Base-by-base conservation (phyloP, 1,140 invertebrate species). In the Magallana angulata region DNA sequence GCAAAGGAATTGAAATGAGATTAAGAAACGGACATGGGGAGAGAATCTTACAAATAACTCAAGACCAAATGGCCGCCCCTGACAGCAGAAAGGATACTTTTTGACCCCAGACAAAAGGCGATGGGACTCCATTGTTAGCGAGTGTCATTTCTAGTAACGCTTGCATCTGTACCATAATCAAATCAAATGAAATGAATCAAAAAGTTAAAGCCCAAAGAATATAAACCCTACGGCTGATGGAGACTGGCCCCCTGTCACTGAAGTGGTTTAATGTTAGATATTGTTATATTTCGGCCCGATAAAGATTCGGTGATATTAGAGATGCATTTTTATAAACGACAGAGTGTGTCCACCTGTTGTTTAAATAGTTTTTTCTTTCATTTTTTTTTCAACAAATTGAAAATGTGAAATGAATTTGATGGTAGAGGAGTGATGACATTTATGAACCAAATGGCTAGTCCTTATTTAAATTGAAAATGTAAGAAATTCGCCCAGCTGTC, bases 1-100 rank as follows among this genome's bases (percentile, higher is more conserved):
- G 81, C 48, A n/a, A 57, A 82, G 81, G 57, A 82, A 82, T 82
- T 82, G 48, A 82, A 82, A 82, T 82, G 48, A 58, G 81, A 82
- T 82, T 82, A 57, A 82, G 68, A 82, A 82, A 82, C 57, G 48
- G 81, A 82, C 81, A 82, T 57, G 57, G 48, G 57, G 57, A 57
- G 57, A 82, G 81, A 57, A 18, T 82, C 57, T 82, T 82, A 82
- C 81, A 82, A 82, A 82, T 82, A 82, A 82, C 57, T 82, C 81
- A 82, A n/a, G 81, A n/a, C 48, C 81, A 82, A 82, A 82, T 82
- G 81, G 81, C 57, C 36, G 48, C 48, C 14, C 57, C 71, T 86
- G 85, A 86, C 85, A 86, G 85, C 64, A 85, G 76, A 86, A 86
- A 71, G 85, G 85, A 86, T 86, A 86, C 57, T 76, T 82, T 76